Evolutionary conservation across 2,888 invertebrate genomes (phyloP), one percentile per base, ranked within the genome.

Genomic region (Stenoptilia bipunctidactyla): DNA sequence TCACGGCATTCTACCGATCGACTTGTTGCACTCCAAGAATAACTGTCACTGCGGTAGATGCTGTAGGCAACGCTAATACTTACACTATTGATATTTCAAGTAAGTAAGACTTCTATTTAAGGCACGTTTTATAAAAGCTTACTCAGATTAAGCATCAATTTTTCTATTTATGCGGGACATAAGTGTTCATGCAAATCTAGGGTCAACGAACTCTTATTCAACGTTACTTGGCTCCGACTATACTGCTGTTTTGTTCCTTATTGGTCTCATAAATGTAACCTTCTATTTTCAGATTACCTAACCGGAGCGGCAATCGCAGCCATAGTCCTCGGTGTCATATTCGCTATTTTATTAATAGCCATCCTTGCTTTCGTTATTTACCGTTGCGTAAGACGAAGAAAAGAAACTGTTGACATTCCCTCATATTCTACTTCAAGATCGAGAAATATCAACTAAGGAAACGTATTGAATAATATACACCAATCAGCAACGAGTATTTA

Each of bases 1-100:
- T 92, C 1, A 75, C 75, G 10, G 90, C 90, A 1, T 86, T 86
- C 2, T 93, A 91, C 60, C 83, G 89, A 13, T 87, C 90, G 0
- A 89, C 89, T 0, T 94, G 93, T 59, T 94, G 93, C 59, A 85
- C 89, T 4, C 88, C 90, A 0, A 83, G 88, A 38, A 84, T 92
- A 0, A 76, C 89, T 27, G 66, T 93, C 2, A 88, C 86, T 1
- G 92, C 91, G 0, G 86, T 86, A 8, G 92, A 93, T 60, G 70
- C 90, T 0, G 76, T 80, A 9, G 90, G 91, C 1, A 93, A 93
- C 58, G 85, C 86, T 3, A 84, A 86, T 44, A 86, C 86, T 40
- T 82, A 86, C 37, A 83, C 82, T 13, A 79, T 91, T 9, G 91
- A 93, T 60, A 75, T 82, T 43, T 71, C 80, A 0, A 58, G 82